Base-by-base conservation (phyloP, 1,140 invertebrate species). In the Diorhabda carinulata region DNA sequence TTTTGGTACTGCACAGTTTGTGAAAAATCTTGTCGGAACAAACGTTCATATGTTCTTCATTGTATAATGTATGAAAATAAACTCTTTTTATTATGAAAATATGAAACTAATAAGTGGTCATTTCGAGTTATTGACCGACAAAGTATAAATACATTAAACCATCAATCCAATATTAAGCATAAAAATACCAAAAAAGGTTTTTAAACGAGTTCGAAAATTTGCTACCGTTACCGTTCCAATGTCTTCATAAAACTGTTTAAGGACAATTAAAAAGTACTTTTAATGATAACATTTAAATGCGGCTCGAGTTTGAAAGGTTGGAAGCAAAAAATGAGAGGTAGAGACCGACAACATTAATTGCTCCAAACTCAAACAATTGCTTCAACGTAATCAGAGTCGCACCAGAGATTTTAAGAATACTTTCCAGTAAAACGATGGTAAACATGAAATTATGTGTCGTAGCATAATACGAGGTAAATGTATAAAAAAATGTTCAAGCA, bases 201-300 rank as follows among this genome's bases (percentile, higher is more conserved):
- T 25, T 43, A 8, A 62, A 41, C 10, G 41, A 41, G 61, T 62
- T 62, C 61, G n/a, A 62, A 5, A 43, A 62, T 62, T 62, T 62
- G 61, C 52, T 56, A 66, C 59, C 64, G 64, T 62, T 70, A 45
- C 57, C 67, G 67, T 72, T 69, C 66, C 68, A 66, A 72, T 72
- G 71, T 72, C 71, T 72, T 68, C 57, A 72, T 72, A 72, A 72
- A 72, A 69, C 64, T 42, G 10, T 47, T 57, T 66, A 44, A 45
- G 47, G 52, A 67, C 63, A 62, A 72, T 69, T 69, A 69, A 72
- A 72, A 72, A 72, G 45, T 69, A 64, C 67, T 41, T 52, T 72
- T 72, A 72, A 72, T 72, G 67, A 69, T 69, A 72, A 72, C 71
- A 72, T 72, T 72, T 72, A 69, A 69, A 72, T 72, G 67, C 71